Percentiles rank a stretch among this genome's conserved stretches.
Conservation (phyloP, 2,797 vertebrate species). For the Garrulus glandarius region DNA sequence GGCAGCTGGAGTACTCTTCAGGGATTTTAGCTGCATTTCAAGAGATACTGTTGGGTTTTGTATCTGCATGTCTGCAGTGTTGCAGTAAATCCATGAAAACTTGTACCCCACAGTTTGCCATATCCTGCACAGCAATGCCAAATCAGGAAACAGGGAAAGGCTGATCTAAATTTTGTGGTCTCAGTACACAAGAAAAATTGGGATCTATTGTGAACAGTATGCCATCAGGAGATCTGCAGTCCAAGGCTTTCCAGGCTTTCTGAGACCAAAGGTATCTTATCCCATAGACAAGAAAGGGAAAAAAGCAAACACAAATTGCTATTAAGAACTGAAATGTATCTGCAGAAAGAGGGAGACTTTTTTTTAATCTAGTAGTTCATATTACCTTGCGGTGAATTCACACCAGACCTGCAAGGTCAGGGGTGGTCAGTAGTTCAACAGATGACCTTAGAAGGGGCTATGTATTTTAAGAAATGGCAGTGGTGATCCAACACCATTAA, state of each 20-base stretch:
- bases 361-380: neutral
- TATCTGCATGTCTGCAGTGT: neutral
- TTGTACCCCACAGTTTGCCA: fast-evolving
- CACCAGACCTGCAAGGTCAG: conserved; percentile 7
- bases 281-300: neutral
- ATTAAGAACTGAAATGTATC: neutral
- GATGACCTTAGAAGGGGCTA: conserved; percentile 5
- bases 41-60: neutral
- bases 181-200: neutral
- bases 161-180: neutral
- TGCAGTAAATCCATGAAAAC: neutral
- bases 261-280: neutral
- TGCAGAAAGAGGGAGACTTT: neutral
- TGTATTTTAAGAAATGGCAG: conserved; percentile 28
- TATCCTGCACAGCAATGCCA: neutral
- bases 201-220: neutral
- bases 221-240: neutral
- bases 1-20: neutral
- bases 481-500: neutral
- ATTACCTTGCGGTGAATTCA: conserved; percentile 17
- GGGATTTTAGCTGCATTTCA: neutral
- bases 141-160: neutral
- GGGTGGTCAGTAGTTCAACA: neutral
- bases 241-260: neutral
- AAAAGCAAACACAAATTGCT: neutral